Conservation (phyloP, 2,888 invertebrate species). For the Sepiola atlantica region DNA sequence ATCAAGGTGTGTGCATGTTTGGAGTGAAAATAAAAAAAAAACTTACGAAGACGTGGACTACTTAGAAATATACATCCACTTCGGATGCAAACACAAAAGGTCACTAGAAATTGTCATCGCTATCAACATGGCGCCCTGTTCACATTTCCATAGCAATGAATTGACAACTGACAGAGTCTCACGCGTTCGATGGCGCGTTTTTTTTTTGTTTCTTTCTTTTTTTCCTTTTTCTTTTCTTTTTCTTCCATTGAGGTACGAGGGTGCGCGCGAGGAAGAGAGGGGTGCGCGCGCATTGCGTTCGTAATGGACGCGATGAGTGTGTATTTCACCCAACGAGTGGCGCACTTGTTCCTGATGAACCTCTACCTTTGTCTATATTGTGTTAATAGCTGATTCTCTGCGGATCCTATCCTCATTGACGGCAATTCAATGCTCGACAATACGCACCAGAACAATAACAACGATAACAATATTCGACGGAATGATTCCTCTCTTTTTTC, state of each 20-base stretch:
- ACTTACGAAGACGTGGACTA: constrained; percentile 7
- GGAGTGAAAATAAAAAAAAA: background rate
- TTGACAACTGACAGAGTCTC: constrained; percentile 10
- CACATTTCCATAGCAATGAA: background rate
- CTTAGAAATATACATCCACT: background rate
- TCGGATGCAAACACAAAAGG: constrained; percentile 12
- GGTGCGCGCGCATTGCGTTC: background rate
- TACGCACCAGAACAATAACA: background rate
- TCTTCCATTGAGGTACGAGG: background rate
- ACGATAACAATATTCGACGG: background rate
- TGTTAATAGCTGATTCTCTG: background rate
- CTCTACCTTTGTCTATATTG: background rate
- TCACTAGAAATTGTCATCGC: background rate
- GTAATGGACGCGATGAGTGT: background rate
- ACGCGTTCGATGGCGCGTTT: background rate
- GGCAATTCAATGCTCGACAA: constrained; percentile 6
- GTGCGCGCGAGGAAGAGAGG: background rate
- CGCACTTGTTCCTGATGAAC: constrained; percentile 11
- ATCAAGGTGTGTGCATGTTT: background rate
- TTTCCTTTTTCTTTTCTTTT: too few relatives aligned
- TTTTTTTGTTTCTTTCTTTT: too few relatives aligned
- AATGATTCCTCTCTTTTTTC: background rate
- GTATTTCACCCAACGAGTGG: background rate
- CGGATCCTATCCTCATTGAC: background rate
- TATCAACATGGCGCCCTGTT: constrained; percentile 23